Evolutionary conservation across 2,888 invertebrate species (phyloP).

Genomic region (Cheilosia urbana): DNA sequence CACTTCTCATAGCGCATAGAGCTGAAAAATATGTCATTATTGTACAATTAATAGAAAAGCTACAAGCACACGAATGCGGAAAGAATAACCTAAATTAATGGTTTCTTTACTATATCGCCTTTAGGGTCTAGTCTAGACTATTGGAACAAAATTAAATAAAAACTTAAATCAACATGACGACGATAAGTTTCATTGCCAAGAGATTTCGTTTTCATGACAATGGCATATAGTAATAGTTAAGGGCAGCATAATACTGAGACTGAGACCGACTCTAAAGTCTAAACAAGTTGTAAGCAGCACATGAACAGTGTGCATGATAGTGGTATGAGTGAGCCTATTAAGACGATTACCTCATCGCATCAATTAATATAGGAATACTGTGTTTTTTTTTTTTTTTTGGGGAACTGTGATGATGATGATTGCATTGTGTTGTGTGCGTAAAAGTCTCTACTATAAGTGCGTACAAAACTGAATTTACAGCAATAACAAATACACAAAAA

Average conservation of each 20-base stretch:
- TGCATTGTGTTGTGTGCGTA: constrained; percentile 65
- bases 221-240: constrained; percentile 36
- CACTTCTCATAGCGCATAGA: constrained; percentile 30
- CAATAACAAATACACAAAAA: constrained; percentile 13
- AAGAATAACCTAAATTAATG: constrained; percentile 45
- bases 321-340: constrained; percentile 56
- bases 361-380: constrained; percentile 63
- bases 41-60: constrained; percentile 38
- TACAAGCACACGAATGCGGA: constrained; percentile 36
- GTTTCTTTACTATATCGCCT: constrained; percentile 37
- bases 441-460: constrained; percentile 30
- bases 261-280: constrained; percentile 26
- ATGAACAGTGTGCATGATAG: constrained; percentile 43
- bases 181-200: constrained; percentile 64
- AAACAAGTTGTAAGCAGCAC: constrained; percentile 53
- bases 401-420: constrained; percentile 51
- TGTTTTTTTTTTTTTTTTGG: constrained; percentile 17
- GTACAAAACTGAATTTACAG: constrained; percentile 31
- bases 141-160: constrained; percentile 10
- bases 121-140: neutral
- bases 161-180: constrained; percentile 28
- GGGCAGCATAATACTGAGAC: constrained; percentile 56
- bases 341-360: constrained; percentile 73
- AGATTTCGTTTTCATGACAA: constrained; percentile 27
- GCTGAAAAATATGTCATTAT: constrained; percentile 52